Percentiles rank a stretch among this genome's conserved stretches.
Evolutionary conservation across 1,140 invertebrate genomes (phyloP).

Genomic region (Drosophila tsacasi): DNA sequence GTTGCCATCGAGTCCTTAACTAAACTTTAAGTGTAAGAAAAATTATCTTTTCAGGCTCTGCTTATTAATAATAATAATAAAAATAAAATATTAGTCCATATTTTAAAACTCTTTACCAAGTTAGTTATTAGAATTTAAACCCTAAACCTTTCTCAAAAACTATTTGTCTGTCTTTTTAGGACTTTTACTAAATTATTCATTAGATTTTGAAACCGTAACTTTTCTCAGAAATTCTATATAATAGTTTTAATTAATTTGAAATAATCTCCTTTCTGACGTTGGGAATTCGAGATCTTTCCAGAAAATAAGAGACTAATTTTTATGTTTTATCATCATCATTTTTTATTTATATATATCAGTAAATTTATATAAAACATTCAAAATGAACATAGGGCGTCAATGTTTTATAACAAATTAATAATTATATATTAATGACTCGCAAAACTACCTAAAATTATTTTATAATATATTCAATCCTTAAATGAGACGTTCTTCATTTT

Average conservation of each 20-base stretch:
- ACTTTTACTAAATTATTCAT: background rate
- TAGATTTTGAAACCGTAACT: no score
- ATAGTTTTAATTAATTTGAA: background rate
- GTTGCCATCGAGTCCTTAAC: background rate
- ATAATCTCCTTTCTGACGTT: background rate
- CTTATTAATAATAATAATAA: background rate
- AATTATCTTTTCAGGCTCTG: background rate
- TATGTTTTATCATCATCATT: no score
- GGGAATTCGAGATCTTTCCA: background rate
- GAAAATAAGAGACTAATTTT: background rate
- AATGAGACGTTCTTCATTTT: background rate
- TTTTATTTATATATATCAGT: no score
- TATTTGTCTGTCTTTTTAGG: background rate
- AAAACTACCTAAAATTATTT: background rate
- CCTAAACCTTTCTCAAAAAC: background rate
- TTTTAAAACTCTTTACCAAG: background rate
- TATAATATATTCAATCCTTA: background rate
- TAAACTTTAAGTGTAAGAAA: background rate
- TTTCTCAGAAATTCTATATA: background rate
- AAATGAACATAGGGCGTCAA: no score
- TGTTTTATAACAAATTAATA: background rate
- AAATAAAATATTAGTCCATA: no score
- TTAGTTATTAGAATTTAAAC: background rate
- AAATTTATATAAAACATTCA: no score
- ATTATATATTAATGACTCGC: background rate